Evolutionary conservation across 1,140 invertebrate genomes (phyloP).

Genomic region (Drosophila novamexicana): DNA sequence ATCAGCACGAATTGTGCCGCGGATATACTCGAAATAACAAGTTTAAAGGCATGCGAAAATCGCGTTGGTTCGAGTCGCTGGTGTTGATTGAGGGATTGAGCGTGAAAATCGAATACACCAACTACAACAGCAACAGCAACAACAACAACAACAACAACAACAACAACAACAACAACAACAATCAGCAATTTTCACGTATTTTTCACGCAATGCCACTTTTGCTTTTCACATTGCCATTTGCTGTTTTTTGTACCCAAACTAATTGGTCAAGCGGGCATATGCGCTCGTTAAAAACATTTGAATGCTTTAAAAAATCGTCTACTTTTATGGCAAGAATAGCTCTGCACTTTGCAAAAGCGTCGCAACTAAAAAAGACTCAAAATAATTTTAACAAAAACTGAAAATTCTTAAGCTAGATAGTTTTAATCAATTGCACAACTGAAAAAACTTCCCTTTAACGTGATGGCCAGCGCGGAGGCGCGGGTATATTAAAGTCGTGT

Average conservation of each 20-base stretch:
- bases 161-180: slow-evolving; percentile 9
- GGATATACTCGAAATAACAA: slow-evolving; percentile 79
- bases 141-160: slow-evolving; percentile 7
- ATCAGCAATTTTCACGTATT: slow-evolving; percentile 71
- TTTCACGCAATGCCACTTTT: slow-evolving; percentile 66
- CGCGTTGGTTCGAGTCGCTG: slow-evolving; percentile 37
- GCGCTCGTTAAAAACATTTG: no score
- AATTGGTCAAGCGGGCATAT: slow-evolving; percentile 1
- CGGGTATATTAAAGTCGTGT: slow-evolving; percentile 1
- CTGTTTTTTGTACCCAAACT: slow-evolving; percentile 22
- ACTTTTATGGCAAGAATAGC: no score
- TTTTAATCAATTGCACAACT: no score
- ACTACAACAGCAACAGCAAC: slow-evolving; percentile 15
- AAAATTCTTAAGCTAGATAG: no score
- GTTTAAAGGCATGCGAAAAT: slow-evolving; percentile 76
- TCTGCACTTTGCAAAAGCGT: no score
- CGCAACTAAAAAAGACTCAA: no score
- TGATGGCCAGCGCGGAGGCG: no score
- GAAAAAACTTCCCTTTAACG: no score
- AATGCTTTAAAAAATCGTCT: no score
- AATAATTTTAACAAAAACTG: no score
- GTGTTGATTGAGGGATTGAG: slow-evolving; percentile 79
- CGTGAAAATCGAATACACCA: slow-evolving; percentile 73
- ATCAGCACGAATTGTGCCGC: slow-evolving; percentile 46
- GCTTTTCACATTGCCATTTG: slow-evolving; percentile 46